These are phyloP conservation scores for Molossus molossus DNA, from an alignment of 2,797 vertebrate species.

Conservation along the genomic window DNA sequence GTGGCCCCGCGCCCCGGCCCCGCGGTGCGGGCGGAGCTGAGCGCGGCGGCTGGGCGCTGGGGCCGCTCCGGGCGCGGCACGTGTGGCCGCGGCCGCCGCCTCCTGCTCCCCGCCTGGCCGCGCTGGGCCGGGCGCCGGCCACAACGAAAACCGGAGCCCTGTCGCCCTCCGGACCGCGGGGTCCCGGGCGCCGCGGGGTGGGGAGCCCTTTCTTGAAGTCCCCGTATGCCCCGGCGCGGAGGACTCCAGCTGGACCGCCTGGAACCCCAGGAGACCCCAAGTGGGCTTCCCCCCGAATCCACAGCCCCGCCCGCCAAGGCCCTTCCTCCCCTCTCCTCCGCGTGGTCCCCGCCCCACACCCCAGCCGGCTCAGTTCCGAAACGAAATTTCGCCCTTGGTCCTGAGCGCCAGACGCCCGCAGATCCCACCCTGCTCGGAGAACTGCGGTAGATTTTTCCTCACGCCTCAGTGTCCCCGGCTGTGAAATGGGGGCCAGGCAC, in stretches of 20 bases:
- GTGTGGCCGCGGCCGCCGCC: background rate
- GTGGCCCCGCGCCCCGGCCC: background rate
- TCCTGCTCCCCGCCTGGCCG: background rate
- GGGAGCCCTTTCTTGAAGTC: background rate
- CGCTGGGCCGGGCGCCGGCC: background rate
- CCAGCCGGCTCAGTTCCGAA: background rate
- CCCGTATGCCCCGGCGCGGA: fast-evolving
- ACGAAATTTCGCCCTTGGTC: background rate
- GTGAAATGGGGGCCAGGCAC: background rate
- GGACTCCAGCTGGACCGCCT: fast-evolving
- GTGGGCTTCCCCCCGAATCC: background rate
- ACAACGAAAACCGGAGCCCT: slow-evolving; percentile 40
- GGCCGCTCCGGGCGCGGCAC: background rate
- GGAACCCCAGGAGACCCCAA: fast-evolving
- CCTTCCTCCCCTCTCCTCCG: fast-evolving
- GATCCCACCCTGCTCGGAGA: fast-evolving
- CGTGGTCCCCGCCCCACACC: fast-evolving
- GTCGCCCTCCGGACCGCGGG: fast-evolving
- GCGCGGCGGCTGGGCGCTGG: background rate
- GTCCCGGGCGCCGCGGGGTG: background rate
- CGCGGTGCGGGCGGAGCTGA: background rate
- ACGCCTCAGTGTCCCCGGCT: background rate
- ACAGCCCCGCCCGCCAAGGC: background rate
- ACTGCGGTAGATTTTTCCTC: fast-evolving
- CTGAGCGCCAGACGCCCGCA: fast-evolving